These are phyloP conservation scores for Dasyurus viverrinus DNA, from an alignment of 2,113 vertebrate species.

Conservation along the genomic window DNA sequence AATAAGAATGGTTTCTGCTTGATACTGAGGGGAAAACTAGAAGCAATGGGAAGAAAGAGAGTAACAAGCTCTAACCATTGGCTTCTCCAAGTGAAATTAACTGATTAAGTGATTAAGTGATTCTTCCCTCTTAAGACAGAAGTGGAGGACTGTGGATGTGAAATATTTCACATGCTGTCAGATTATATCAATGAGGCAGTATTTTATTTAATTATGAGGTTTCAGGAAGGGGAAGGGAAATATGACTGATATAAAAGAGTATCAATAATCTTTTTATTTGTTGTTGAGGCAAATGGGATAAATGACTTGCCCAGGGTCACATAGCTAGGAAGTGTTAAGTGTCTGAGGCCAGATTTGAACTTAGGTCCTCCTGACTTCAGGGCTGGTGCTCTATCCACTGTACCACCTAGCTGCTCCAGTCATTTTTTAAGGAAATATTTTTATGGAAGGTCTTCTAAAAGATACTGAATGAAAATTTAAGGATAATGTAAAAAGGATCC, in stretches of 20 bases:
- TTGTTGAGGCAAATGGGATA: too few species aligned
- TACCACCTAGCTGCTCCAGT: too few species aligned
- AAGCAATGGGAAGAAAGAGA: background rate
- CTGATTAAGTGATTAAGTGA: too few species aligned
- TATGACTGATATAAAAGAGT: background rate
- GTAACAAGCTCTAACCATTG: background rate
- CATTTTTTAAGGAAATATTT: background rate
- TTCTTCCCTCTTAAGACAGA: background rate
- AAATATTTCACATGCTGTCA: background rate
- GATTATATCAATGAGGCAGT: background rate
- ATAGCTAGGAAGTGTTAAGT: too few species aligned
- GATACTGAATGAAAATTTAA: background rate
- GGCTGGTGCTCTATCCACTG: too few species aligned
- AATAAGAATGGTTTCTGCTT: background rate
- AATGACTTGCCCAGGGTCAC: too few species aligned
- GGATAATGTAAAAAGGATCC: background rate
- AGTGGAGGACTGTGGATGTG: background rate
- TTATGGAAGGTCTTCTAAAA: background rate
- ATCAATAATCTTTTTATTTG: background rate
- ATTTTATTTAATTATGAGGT: background rate
- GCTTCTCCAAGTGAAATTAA: background rate
- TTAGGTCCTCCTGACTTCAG: too few species aligned
- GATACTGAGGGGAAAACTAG: background rate
- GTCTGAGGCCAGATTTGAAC: too few species aligned
- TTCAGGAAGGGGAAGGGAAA: background rate